Evolutionary conservation across 1,140 invertebrate genomes (phyloP).

Genomic region (Lerema accius): DNA sequence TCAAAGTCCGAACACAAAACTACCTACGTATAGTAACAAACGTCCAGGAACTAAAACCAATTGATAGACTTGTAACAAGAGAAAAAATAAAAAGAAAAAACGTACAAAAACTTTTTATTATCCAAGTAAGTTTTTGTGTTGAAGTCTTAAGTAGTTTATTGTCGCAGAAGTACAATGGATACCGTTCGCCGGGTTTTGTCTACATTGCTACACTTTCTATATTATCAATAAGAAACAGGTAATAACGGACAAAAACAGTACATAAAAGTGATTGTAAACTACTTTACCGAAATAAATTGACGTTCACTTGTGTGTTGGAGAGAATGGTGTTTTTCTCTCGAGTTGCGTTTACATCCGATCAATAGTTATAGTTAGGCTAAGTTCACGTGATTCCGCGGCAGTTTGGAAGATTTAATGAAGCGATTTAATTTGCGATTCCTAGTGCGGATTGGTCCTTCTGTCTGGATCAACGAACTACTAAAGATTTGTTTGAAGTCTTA

Average conservation of each 20-base stretch:
- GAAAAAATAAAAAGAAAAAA: not conserved
- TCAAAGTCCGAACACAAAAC: no score
- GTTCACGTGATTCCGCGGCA: no score
- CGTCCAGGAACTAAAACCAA: not conserved
- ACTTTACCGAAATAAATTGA: not conserved
- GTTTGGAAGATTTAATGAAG: no score
- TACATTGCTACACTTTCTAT: not conserved
- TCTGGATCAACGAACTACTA: no score
- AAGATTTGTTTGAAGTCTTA: no score
- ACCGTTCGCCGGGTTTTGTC: not conserved
- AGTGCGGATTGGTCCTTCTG: no score
- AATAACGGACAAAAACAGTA: not conserved
- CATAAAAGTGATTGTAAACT: constrained; percentile 1
- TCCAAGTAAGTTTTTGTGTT: not conserved
- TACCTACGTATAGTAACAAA: not conserved
- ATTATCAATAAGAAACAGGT: constrained; percentile 4
- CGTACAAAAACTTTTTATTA: not conserved
- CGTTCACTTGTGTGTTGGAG: not conserved
- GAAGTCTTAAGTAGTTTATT: not conserved
- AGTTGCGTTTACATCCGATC: no score
- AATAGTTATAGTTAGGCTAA: no score
- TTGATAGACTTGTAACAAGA: not conserved
- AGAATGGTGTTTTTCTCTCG: not conserved
- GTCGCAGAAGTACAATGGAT: not conserved
- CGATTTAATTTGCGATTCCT: no score